A percentile compares a stretch with the other conserved stretches of the same genome.
Conservation (phyloP, 2,888 invertebrate species). For the Nezara viridula region DNA sequence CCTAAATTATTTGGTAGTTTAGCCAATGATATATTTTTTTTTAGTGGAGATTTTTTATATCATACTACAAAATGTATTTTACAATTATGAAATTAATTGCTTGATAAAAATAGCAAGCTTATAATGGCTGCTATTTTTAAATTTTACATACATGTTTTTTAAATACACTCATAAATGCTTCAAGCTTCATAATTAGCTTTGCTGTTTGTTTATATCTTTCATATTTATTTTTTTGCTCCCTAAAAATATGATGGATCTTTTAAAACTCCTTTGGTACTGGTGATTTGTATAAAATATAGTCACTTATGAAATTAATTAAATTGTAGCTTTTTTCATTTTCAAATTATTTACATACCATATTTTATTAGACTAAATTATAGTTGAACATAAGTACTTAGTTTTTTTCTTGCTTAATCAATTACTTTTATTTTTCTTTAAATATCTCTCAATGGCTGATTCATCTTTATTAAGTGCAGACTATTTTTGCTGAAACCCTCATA, state of each 20-base stretch:
- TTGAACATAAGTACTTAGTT: too few relatives aligned
- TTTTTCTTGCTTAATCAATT: too few relatives aligned
- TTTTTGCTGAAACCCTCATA: too few relatives aligned
- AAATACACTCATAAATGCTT: background rate
- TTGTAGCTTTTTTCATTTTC: background rate
- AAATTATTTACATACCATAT: background rate
- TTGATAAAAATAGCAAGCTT: background rate
- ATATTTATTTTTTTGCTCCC: background rate
- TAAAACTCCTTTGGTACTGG: background rate
- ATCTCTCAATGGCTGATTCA: too few relatives aligned
- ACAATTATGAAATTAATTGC: background rate
- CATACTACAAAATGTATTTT: background rate
- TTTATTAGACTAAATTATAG: too few relatives aligned
- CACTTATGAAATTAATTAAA: too few relatives aligned
- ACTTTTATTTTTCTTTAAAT: too few relatives aligned
- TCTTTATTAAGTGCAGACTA: too few relatives aligned
- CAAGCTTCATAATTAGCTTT: constrained; percentile 12
- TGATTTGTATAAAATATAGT: too few relatives aligned
- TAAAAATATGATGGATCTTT: background rate
- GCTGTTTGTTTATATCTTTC: constrained; percentile 29
- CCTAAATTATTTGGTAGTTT: too few relatives aligned
- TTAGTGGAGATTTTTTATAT: background rate
- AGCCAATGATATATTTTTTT: background rate
- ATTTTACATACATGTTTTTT: background rate
- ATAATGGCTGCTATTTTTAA: background rate